Evolutionary conservation across 2,888 invertebrate species (phyloP), one percentile per base, ranked within the genome.

Genomic region (Phortica okadai): DNA sequence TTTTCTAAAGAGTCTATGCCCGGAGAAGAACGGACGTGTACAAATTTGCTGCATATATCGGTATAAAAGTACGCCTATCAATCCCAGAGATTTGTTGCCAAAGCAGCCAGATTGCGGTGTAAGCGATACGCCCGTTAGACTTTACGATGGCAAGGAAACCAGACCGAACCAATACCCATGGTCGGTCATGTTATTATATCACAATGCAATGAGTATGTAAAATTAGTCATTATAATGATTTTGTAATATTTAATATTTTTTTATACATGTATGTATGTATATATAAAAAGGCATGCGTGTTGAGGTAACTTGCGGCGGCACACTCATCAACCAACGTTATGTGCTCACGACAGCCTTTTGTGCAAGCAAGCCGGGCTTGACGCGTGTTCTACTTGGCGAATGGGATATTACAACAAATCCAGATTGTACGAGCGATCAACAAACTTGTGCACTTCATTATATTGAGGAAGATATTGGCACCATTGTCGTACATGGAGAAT

Each of bases 401-500:
- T 69, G 69, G 69, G 41, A 69, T 8, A 50, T n/a, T 10, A n/a
- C 69, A 69, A 21, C 5, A 21, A 50, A 69, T 69, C 69, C 69
- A 7, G 69, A 69, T 41, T 69, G 69, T 45, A 11, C 21, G 33
- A 33, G 4, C 4, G 14, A n/a, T 56, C 56, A 10, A 10, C 0
- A 1, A 6, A 7, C 1, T 56, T 56, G 56, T 56, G 14, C 5
- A 11, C 6, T 1, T 56, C 6, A 56, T n/a, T 10, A 14, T 8
- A 6, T 56, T 16, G 56, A 56, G 7, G 16, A 16, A 5, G 56
- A n/a, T 16, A 56, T 56, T 56, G 11, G 1, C 8, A 56, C 56
- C 6, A 14, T 56, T 56, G 5, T 11, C 1, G 16, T 56, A 3
- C 56, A 14, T 56, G 14, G 11, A 8, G 6, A 16, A 16, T 56